A percentile compares a stretch with the other conserved stretches of the same genome.
Conservation (phyloP, 1,140 invertebrate species). For the Bombus pyrosoma region DNA sequence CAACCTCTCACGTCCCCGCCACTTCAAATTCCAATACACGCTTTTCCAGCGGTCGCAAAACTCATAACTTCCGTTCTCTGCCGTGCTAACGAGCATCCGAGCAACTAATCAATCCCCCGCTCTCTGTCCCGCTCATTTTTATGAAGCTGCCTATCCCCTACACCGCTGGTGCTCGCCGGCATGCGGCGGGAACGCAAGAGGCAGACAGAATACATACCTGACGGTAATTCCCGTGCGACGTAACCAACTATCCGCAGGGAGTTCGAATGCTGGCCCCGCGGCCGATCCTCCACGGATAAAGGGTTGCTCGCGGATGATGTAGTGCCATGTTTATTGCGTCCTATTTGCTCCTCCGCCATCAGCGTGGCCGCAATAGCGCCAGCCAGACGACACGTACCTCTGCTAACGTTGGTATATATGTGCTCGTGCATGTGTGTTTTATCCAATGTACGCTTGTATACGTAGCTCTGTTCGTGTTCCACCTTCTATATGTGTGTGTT, state of each 20-base stretch:
- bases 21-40: not conserved
- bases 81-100: not conserved
- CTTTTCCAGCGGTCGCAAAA: not conserved
- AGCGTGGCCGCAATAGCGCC: constrained; percentile 66
- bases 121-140: not conserved
- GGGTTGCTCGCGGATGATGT: constrained; percentile 71
- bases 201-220: constrained; percentile 11
- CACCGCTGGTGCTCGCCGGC: not conserved
- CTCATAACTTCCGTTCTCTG: constrained; percentile 11
- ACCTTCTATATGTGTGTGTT: not conserved
- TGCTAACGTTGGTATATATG: not conserved
- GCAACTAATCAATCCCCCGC: constrained; percentile 12
- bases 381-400: constrained; percentile 17
- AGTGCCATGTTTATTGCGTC: constrained; percentile 74
- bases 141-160: not conserved
- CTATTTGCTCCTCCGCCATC: constrained; percentile 72
- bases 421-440: not conserved
- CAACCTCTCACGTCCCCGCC: not conserved
- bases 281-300: constrained; percentile 66
- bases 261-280: constrained; percentile 42
- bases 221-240: constrained; percentile 34
- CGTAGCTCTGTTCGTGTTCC: not conserved
- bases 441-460: not conserved
- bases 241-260: constrained; percentile 55
- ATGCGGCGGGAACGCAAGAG: not conserved